Evolutionary conservation across 2,888 invertebrate species (phyloP), one percentile per base, ranked within the genome.

Genomic region (Hirtodrosophila alboralis): DNA sequence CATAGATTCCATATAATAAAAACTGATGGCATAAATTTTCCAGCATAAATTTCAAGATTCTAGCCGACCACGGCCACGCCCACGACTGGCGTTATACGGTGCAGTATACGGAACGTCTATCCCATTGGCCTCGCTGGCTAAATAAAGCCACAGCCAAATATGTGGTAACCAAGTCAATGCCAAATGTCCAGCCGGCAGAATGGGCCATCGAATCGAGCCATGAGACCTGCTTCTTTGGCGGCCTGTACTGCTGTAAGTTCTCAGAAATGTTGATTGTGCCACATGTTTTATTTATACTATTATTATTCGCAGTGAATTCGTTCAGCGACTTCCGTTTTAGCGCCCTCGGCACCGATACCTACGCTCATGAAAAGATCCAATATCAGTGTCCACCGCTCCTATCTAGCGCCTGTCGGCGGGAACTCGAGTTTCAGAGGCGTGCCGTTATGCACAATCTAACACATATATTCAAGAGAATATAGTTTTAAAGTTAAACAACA

Each of bases 21-120:
- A 23, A 7, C 8, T 43, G 13, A 40, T 18, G 9, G 2, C 0
- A 13, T 4, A 0, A 4, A 12, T 14, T 36, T 9, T 0, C 9
- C 26, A 95, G 94, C 75, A 89, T 92, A 12, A 91, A 92, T 79
- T 95, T 95, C 80, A 91, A 91, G 67, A 92, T 95, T 36, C 89
- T 93, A 1, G 90, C 92, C 0, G 95, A 95, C 86, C 92, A 92
- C 64, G 94, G 94, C 2, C 93, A 93, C 85, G 92, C 92, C 73
- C 93, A 93, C 40, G 92, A 94, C 72, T 95, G 95, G 95, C 93
- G 93, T 71, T 95, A 95, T 83, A 92, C 93, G 0, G 93, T 93
- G 0, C 87, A 92, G 60, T 95, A 95, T 78, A 92, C 84, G 3
- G 95, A 95, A 85, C 91, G 91, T 69, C 90, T 95, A 36, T 93